A percentile compares a stretch with the other conserved stretches of the same genome.
phyloP scores from a whole-genome alignment of 1,140 invertebrate species.

The Plodia interpunctella region DNA sequence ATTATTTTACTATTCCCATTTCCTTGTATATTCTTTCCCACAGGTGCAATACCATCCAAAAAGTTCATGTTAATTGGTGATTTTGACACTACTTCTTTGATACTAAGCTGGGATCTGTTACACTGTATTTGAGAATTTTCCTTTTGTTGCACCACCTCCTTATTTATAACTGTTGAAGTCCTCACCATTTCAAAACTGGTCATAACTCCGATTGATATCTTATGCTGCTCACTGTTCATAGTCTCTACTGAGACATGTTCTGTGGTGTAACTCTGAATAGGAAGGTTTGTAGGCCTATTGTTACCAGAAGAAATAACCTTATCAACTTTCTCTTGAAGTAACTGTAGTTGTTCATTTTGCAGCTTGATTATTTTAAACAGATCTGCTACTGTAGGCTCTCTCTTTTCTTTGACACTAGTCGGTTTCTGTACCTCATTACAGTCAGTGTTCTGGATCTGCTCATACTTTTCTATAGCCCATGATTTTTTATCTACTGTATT shows the following conservation, averaged over 20 bases:
- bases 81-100: constrained; percentile 54
- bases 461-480: constrained; percentile 55
- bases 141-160: constrained; percentile 47
- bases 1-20: neutral
- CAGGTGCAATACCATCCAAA: constrained; percentile 50
- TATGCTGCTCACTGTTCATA: constrained; percentile 80
- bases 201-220: constrained; percentile 84
- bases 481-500: constrained; percentile 58
- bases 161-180: constrained; percentile 68
- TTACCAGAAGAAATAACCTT: constrained; percentile 59
- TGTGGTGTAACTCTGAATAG: constrained; percentile 39
- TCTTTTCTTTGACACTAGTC: constrained; percentile 46
- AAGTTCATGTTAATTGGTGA: constrained; percentile 53
- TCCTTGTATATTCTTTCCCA: constrained; percentile 23
- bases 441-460: constrained; percentile 31
- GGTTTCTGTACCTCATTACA: constrained; percentile 45
- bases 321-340: constrained; percentile 77
- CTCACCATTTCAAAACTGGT: constrained; percentile 83
- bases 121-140: constrained; percentile 60
- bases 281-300: constrained; percentile 30
- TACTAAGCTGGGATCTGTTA: constrained; percentile 59
- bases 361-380: constrained; percentile 78
- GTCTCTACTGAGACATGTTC: constrained; percentile 62
- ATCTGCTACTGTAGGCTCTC: constrained; percentile 75
- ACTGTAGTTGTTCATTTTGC: constrained; percentile 77